Conservation (phyloP, 1,140 invertebrate genomes). For the Proctacanthus coquilletti region DNA sequence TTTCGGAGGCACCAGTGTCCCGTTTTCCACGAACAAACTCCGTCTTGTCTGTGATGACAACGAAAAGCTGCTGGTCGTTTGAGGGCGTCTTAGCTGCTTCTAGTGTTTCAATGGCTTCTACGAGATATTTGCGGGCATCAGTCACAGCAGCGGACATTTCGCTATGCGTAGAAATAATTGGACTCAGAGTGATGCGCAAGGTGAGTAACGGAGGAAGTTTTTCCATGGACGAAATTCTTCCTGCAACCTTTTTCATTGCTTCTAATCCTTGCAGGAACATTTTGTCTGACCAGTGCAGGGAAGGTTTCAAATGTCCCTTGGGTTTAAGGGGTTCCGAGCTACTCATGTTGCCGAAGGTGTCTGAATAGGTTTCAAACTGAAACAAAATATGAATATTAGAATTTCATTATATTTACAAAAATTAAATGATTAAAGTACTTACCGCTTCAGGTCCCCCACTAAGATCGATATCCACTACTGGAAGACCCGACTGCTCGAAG, state of each 20-base stretch:
- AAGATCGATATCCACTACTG: slow-evolving; percentile 41
- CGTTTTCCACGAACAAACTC: too few relatives aligned
- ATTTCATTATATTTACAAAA: slow-evolving; percentile 1
- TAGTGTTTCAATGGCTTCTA: slow-evolving; percentile 37
- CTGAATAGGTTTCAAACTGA: slow-evolving; percentile 15
- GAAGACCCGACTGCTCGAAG: slow-evolving; percentile 17
- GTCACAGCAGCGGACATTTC: slow-evolving; percentile 44
- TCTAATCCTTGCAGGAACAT: slow-evolving; percentile 48
- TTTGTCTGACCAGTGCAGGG: slow-evolving; percentile 43
- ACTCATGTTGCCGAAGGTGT: too few relatives aligned
- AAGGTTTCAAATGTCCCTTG: slow-evolving; percentile 40
- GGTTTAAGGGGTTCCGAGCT: too few relatives aligned
- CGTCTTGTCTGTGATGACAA: slow-evolving; percentile 9
- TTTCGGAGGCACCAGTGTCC: neutral
- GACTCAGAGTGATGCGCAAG: slow-evolving; percentile 18
- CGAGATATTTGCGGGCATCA: slow-evolving; percentile 50
- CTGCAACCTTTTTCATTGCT: slow-evolving; percentile 40
- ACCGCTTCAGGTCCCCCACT: slow-evolving; percentile 46
- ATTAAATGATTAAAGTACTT: slow-evolving; percentile 26
- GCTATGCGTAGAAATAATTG: slow-evolving; percentile 35
- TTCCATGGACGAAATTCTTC: slow-evolving; percentile 29
- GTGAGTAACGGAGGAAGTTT: slow-evolving; percentile 17
- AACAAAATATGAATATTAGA: slow-evolving; percentile 1
- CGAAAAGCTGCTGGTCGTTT: slow-evolving; percentile 9
- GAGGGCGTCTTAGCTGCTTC: slow-evolving; percentile 19